Conservation (phyloP, 2,888 invertebrate species). For the Hesperia comma region DNA sequence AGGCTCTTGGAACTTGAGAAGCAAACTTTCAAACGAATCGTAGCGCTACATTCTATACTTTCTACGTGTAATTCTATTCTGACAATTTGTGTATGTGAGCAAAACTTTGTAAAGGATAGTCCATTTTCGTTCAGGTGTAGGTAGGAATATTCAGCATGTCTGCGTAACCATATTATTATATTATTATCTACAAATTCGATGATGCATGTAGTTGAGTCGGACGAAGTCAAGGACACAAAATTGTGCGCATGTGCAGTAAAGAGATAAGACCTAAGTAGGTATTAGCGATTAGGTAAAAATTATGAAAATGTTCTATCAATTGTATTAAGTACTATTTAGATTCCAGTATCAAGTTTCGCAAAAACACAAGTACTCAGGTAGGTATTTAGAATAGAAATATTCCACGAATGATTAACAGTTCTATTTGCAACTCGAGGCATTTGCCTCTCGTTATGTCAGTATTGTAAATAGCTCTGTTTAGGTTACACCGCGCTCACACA, state of each 20-base stretch:
- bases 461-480: slow-evolving; percentile 35
- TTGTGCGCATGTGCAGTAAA: slow-evolving; percentile 73
- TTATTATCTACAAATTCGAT: slow-evolving; percentile 1
- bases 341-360: slow-evolving; percentile 3
- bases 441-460: slow-evolving; percentile 37
- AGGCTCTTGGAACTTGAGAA: neutral
- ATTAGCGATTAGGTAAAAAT: neutral
- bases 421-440: slow-evolving; percentile 28
- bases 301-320: neutral
- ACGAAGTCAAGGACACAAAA: slow-evolving; percentile 68
- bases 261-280: neutral
- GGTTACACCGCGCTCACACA: slow-evolving; percentile 28
- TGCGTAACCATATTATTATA: too few species aligned
- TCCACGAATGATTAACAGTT: slow-evolving; percentile 28
- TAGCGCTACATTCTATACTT: slow-evolving; percentile 7
- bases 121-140: neutral
- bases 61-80: neutral
- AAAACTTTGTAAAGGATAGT: neutral
- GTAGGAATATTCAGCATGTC: neutral
- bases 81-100: neutral
- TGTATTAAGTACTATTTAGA: neutral
- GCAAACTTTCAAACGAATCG: neutral
- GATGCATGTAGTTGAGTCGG: slow-evolving; percentile 9
- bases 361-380: neutral
- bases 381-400: slow-evolving; percentile 15